A percentile compares a stretch with the other conserved stretches of the same genome.
Conservation (phyloP, 2,113 vertebrate species). For the Poeciliopsis turrubarensis region DNA sequence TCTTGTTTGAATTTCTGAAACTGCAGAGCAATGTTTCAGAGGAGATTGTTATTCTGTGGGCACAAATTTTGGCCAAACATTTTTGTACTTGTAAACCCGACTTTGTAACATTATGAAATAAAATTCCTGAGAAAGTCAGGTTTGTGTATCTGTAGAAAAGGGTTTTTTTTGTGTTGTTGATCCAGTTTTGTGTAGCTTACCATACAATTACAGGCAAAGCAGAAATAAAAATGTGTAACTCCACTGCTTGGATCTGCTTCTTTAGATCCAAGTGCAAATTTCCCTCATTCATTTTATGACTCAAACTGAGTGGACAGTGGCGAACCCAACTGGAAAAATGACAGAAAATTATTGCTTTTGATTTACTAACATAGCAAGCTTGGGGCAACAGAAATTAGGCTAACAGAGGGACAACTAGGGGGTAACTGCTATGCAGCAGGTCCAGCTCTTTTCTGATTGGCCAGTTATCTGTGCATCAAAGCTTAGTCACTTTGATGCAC, state of each 20-base stretch:
- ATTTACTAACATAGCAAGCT: neutral
- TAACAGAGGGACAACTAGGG: neutral
- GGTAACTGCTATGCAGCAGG: too few relatives aligned
- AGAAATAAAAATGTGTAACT: neutral
- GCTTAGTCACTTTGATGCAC: too few relatives aligned
- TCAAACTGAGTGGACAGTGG: neutral
- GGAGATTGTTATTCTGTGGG: neutral
- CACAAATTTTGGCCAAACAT: neutral
- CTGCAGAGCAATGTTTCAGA: neutral
- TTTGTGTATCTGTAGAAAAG: neutral
- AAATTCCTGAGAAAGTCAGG: neutral
- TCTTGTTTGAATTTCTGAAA: conserved; percentile 24
- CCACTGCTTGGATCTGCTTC: too few relatives aligned
- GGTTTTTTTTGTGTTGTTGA: neutral
- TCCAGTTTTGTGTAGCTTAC: neutral
- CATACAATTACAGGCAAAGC: neutral
- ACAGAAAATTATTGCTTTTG: neutral
- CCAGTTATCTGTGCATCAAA: too few relatives aligned
- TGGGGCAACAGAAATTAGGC: neutral
- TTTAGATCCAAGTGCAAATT: too few relatives aligned
- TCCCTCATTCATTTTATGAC: too few relatives aligned
- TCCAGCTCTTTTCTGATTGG: too few relatives aligned
- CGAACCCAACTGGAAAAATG: neutral
- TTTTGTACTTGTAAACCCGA: neutral
- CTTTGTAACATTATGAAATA: neutral